phyloP scores from a whole-genome alignment of 2,888 invertebrate species.

The Temnothorax unifasciatus region DNA sequence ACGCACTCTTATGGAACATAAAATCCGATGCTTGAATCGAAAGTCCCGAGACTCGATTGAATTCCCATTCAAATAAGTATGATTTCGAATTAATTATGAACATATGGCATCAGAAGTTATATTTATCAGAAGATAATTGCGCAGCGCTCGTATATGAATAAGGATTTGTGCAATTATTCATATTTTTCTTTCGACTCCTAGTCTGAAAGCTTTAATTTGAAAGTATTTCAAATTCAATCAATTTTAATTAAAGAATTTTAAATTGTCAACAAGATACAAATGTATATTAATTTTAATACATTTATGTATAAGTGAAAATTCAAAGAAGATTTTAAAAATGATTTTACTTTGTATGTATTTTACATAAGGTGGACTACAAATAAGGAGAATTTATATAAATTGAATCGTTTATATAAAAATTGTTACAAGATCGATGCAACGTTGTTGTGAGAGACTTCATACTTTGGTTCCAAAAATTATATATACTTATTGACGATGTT shows the following conservation, averaged over 20 bases:
- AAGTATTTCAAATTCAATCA: background rate
- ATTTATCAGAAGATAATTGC: background rate
- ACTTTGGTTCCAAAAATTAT: background rate
- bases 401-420: background rate
- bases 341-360: background rate
- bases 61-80: conserved; percentile 10
- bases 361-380: background rate
- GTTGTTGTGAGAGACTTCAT: background rate
- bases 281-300: background rate
- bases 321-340: background rate
- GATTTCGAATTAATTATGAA: conserved; percentile 17
- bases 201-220: background rate
- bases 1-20: background rate
- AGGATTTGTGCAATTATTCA: background rate
- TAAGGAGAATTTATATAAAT: background rate
- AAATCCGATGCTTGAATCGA: conserved; percentile 14
- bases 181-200: background rate
- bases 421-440: background rate
- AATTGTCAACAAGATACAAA: background rate
- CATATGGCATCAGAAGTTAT: background rate
- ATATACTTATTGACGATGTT: conserved; percentile 44
- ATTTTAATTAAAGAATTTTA: background rate
- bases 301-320: background rate
- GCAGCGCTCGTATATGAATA: background rate
- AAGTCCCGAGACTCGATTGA: background rate